Evolutionary conservation across 2,888 invertebrate genomes (phyloP), one percentile per base, ranked within the genome.

Genomic region (Watsonalla cultraria): DNA sequence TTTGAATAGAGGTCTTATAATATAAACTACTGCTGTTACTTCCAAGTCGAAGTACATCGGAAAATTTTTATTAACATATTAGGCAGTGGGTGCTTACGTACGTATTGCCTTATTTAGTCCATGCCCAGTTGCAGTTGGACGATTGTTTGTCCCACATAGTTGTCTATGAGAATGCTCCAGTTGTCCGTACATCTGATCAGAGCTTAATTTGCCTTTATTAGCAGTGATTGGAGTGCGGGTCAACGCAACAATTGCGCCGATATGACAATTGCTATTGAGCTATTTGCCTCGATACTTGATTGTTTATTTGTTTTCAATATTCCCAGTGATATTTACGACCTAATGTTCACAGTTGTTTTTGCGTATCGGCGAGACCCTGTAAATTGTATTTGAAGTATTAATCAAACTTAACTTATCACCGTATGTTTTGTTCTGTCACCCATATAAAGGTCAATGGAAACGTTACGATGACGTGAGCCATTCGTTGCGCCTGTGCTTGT

Each of bases 131-230:
- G 24, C 15, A 11, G 14, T 46, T 46, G 13, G 6, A 13, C 9
- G 13, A 33, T 11, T 24, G 14, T 15, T 9, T 47, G 47, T 15
- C 66, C 68, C 58, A 63, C 66, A 58, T 66, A 60, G 60, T 54
- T 51, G 39, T 54, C 51, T 51, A 55, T 58, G 58, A 57, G 51
- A 59, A 54, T 53, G 65, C 74, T 68, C 66, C 77, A 73, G 72
- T 70, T 78, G 82, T 72, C 72, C 73, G 70, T 68, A 63, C 62
- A 62, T 63, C 65, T 64, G 68, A 76, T 83, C 80, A 80, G 73
- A 68, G 67, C 77, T 74, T 86, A 84, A 86, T 89, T 84, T 83
- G 80, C 75, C 69, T 86, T 86, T 80, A 86, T 88, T 84, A 83
- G 75, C 79, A 61, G 84, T 84, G 88, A 89, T 90, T 89, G 88